Percentiles rank a stretch among this genome's conserved stretches.
These are phyloP conservation scores for Pomacea canaliculata DNA, from an alignment of 2,888 invertebrate species.

Conservation along the genomic window DNA sequence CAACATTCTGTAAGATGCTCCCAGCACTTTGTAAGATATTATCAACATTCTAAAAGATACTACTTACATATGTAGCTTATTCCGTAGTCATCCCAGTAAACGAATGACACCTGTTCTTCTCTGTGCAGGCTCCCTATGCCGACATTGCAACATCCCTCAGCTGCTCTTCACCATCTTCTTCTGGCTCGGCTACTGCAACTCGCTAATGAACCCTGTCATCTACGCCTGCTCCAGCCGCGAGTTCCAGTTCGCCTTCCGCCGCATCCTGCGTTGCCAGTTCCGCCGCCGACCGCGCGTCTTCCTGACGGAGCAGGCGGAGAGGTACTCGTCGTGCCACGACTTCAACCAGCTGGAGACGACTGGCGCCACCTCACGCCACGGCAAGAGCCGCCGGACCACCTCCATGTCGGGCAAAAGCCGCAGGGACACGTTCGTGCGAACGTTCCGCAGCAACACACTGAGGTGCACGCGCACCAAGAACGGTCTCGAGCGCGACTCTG, in stretches of 20 bases:
- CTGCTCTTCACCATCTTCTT: conserved; percentile 76
- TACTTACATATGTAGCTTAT: no score
- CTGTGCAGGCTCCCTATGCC: conserved; percentile 72
- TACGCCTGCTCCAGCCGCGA: conserved; percentile 75
- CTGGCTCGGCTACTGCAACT: conserved; percentile 81
- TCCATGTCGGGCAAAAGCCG: not conserved
- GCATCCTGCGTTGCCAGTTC: conserved; percentile 68
- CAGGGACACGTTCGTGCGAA: conserved; percentile 1
- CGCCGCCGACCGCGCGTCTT: conserved; percentile 38
- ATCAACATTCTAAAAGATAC: no score
- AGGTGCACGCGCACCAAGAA: not conserved
- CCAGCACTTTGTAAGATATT: no score
- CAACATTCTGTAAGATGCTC: no score
- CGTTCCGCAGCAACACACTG: conserved; percentile 8
- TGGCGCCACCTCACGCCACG: not conserved
- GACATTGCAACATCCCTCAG: conserved; percentile 70
- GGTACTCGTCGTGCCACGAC: conserved; percentile 15
- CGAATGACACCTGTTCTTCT: conserved; percentile 10
- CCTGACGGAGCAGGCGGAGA: conserved; percentile 20
- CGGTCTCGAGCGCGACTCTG: not conserved
- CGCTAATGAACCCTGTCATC: conserved; percentile 78
- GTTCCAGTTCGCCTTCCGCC: conserved; percentile 73
- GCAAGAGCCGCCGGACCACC: not conserved
- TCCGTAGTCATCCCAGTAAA: no score
- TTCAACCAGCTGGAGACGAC: conserved; percentile 12